phyloP scores from a whole-genome alignment of 2,888 invertebrate genomes.

The Halictus quadricinctus region DNA sequence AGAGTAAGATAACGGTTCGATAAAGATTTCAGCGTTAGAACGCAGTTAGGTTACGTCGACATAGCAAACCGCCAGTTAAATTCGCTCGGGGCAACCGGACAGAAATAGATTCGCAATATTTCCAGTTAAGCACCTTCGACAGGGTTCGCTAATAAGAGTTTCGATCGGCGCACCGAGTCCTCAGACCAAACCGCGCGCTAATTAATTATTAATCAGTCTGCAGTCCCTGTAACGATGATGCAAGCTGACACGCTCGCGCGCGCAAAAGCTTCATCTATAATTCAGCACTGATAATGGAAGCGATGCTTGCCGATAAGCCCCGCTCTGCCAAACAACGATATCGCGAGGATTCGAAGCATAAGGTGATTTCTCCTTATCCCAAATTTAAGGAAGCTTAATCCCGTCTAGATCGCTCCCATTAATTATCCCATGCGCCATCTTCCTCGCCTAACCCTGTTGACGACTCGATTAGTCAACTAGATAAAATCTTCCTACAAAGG shows the following conservation, averaged over 20 bases:
- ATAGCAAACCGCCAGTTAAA: not conserved
- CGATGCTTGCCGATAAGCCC: constrained; percentile 2
- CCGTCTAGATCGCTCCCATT: not conserved
- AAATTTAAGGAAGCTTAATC: not conserved
- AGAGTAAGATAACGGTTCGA: not conserved
- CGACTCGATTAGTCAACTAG: no score
- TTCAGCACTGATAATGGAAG: constrained; percentile 5
- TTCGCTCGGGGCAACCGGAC: constrained; percentile 4
- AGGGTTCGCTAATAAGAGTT: constrained; percentile 43
- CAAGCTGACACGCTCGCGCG: not conserved
- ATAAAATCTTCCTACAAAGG: no score
- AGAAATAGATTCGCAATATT: constrained; percentile 41
- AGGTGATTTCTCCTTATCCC: not conserved
- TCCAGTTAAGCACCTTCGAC: constrained; percentile 23
- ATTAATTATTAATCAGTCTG: constrained; percentile 51
- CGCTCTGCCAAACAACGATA: not conserved
- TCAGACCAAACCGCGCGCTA: not conserved
- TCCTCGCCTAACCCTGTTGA: not conserved
- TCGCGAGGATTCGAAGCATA: not conserved
- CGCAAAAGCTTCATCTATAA: not conserved
- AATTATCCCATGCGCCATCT: not conserved
- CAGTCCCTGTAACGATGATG: not conserved
- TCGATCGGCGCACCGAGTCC: constrained; percentile 21
- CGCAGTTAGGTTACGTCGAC: not conserved
- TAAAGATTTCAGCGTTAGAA: constrained; percentile 5